Conservation (phyloP, 2,888 invertebrate species). For the Geophilus truncorum region DNA sequence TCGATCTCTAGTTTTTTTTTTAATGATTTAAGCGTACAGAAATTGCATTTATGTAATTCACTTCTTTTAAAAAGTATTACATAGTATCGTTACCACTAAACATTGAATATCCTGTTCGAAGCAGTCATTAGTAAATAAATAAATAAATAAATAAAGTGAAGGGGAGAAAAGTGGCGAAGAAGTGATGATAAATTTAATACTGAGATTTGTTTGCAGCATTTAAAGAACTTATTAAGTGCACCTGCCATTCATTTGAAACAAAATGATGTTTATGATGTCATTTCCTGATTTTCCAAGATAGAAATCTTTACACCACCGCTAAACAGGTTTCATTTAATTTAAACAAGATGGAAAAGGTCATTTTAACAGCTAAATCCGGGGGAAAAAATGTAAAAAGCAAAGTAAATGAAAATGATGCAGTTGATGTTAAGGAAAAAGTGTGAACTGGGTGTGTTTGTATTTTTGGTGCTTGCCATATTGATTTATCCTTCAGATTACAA, state of each 20-base stretch:
- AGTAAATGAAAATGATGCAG: no score
- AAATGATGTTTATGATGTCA: slow-evolving; percentile 14
- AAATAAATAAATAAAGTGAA: no score
- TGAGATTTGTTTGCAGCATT: background rate
- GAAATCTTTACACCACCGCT: background rate
- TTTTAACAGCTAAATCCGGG: background rate
- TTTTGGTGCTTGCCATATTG: background rate
- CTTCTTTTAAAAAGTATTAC: no score
- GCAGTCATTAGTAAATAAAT: background rate
- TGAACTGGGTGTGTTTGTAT: slow-evolving; percentile 1
- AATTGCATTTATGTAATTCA: no score
- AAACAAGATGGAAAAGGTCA: slow-evolving; percentile 1
- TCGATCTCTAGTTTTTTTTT: no score
- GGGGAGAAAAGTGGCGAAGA: no score
- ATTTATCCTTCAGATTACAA: slow-evolving; percentile 3
- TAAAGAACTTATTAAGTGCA: background rate
- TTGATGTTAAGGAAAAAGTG: no score
- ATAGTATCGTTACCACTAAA: no score
- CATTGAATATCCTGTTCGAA: background rate
- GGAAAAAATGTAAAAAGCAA: no score
- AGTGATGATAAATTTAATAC: slow-evolving; percentile 4
- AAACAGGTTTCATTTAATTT: slow-evolving; percentile 9
- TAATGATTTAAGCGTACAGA: no score
- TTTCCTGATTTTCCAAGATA: slow-evolving; percentile 4
- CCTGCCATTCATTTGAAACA: background rate